Conservation (phyloP, 2,797 vertebrate genomes). For the Morelia viridis region DNA sequence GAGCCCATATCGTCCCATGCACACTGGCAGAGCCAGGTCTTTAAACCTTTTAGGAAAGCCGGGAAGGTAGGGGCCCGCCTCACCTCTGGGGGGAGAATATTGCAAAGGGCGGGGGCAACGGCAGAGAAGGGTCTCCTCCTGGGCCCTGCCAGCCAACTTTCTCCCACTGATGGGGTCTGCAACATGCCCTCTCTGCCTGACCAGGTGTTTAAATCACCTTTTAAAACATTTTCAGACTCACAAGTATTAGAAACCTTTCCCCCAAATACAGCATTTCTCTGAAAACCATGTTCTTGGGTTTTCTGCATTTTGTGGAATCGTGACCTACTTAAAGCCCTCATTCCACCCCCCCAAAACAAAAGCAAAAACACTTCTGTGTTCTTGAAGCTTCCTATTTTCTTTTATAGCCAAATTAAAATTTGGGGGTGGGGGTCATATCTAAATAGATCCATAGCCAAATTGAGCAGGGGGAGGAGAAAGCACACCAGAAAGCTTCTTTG, state of each 20-base stretch:
- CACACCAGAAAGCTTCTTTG: constrained; percentile 50
- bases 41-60: no score
- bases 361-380: constrained; percentile 40
- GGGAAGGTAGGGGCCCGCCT: no score
- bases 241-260: background rate
- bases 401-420: constrained; percentile 45
- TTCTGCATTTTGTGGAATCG: background rate
- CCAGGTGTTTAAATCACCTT: background rate
- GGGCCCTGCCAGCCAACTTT: no score
- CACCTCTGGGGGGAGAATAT: no score
- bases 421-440: constrained; percentile 51
- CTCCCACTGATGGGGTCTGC: no score
- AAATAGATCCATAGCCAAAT: constrained; percentile 50
- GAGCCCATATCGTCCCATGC: no score
- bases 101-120: no score
- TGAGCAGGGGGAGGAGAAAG: constrained; percentile 14
- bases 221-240: background rate
- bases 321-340: background rate
- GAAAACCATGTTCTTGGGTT: background rate
- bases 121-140: no score
- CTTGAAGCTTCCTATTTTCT: constrained; percentile 41
- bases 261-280: background rate
- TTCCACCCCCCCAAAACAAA: background rate
- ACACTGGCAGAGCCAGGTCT: no score
- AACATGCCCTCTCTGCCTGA: no score